phyloP scores from a whole-genome alignment of 1,140 invertebrate species.

The Drosophila littoralis region DNA sequence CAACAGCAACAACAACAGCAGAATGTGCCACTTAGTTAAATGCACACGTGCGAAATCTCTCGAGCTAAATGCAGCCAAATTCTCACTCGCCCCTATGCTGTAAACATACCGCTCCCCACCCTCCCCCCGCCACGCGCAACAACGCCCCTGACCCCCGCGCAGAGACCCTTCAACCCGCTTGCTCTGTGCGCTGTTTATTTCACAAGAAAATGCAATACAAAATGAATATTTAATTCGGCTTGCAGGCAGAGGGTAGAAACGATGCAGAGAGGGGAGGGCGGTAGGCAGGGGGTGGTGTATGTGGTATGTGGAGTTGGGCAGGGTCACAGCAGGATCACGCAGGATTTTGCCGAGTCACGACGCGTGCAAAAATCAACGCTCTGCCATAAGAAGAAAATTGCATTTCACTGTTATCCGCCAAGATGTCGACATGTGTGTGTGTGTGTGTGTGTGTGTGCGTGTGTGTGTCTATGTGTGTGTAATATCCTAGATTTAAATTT shows the following conservation, averaged over 20 bases:
- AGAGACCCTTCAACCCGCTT: slow-evolving; percentile 12
- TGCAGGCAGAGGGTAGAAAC: slow-evolving; percentile 13
- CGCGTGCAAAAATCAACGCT: slow-evolving; percentile 70
- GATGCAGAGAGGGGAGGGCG: not conserved
- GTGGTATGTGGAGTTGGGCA: not conserved
- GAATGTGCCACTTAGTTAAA: slow-evolving; percentile 65
- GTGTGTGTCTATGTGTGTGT: slow-evolving; percentile 2
- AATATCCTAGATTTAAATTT: not conserved
- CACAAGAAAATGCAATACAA: slow-evolving; percentile 74
- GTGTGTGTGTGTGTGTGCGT: slow-evolving; percentile 10
- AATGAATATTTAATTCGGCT: slow-evolving; percentile 75
- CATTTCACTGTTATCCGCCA: slow-evolving; percentile 68
- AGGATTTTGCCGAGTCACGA: slow-evolving; percentile 40
- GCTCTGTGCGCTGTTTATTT: slow-evolving; percentile 17
- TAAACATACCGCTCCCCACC: not conserved
- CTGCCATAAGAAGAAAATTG: slow-evolving; percentile 72
- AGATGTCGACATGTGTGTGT: slow-evolving; percentile 20
- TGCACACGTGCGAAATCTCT: slow-evolving; percentile 80
- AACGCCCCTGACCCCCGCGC: not conserved
- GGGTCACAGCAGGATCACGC: slow-evolving; percentile 15
- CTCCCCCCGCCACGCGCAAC: not conserved
- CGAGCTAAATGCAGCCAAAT: slow-evolving; percentile 70
- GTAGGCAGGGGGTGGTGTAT: not conserved
- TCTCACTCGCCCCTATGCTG: slow-evolving; percentile 12
- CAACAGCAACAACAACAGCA: slow-evolving; percentile 20